Percentiles rank a stretch among this genome's conserved stretches.
Conservation (phyloP, 2,888 invertebrate genomes). For the Liposcelis brunnea region DNA sequence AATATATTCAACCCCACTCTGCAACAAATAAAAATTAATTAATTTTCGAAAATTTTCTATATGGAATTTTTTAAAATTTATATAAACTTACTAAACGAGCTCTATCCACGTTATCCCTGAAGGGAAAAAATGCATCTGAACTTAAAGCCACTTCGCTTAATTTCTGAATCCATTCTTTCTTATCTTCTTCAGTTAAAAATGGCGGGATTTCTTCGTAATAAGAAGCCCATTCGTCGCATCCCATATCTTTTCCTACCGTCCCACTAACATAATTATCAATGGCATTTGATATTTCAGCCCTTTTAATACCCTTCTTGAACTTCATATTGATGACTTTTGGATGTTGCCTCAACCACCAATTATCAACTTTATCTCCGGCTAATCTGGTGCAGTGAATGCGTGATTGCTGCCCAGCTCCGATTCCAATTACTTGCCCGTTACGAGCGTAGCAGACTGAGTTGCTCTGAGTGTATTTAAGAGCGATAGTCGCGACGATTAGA, state of each 20-base stretch:
- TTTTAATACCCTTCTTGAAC: constrained; percentile 69
- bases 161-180: constrained; percentile 46
- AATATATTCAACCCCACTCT: constrained; percentile 90
- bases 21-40: too few species aligned
- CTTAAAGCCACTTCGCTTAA: constrained; percentile 68
- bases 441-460: constrained; percentile 95
- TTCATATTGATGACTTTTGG: constrained; percentile 66
- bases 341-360: constrained; percentile 96
- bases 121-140: constrained; percentile 98
- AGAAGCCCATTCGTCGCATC: constrained; percentile 50
- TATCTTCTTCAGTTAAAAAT: constrained; percentile 47
- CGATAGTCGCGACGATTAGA: constrained; percentile 86
- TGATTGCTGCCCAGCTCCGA: constrained; percentile 98
- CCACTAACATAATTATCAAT: constrained; percentile 89
- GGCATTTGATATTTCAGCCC: constrained; percentile 87
- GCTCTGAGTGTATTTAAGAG: constrained; percentile 94
- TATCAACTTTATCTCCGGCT: constrained; percentile 92
- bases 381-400: constrained; percentile 95
- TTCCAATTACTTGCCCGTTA: constrained; percentile 85
- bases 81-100: constrained; percentile 64
- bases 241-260: constrained; percentile 77
- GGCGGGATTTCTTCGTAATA: constrained; percentile 59
- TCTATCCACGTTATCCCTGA: constrained; percentile 91
- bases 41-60: too few species aligned
- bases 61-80: too few species aligned